Percentiles rank a stretch among this genome's conserved stretches.
phyloP scores from a whole-genome alignment of 2,888 invertebrate genomes.

The Pheosia tremula region DNA sequence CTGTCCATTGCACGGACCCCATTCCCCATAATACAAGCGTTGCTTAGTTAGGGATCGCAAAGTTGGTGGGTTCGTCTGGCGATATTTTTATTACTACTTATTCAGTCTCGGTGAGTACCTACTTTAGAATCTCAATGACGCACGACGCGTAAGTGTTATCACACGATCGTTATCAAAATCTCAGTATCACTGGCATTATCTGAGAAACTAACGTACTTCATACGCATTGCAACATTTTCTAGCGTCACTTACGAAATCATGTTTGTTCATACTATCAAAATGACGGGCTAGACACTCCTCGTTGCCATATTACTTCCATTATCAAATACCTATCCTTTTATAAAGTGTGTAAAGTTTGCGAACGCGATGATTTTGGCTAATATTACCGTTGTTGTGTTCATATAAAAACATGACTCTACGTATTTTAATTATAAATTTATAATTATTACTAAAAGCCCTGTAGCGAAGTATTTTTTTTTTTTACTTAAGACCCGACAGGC shows the following conservation, averaged over 20 bases:
- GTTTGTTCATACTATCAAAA: slow-evolving; percentile 9
- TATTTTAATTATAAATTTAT: no score
- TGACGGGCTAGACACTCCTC: neutral
- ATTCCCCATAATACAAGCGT: no score
- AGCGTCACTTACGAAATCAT: slow-evolving; percentile 22
- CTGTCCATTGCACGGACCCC: no score
- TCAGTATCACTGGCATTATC: slow-evolving; percentile 31
- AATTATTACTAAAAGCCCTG: no score
- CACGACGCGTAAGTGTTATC: slow-evolving; percentile 39
- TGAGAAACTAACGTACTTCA: slow-evolving; percentile 20
- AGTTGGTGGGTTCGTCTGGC: no score
- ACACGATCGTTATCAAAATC: slow-evolving; percentile 36
- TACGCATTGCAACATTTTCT: slow-evolving; percentile 30
- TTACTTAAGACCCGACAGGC: neutral
- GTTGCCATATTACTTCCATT: neutral
- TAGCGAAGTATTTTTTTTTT: no score
- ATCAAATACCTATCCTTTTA: neutral
- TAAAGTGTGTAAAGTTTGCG: neutral
- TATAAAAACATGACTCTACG: no score
- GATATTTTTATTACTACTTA: no score
- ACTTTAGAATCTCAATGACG: slow-evolving; percentile 21
- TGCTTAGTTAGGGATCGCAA: no score
- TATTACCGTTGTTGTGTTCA: no score
- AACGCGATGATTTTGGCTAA: no score
- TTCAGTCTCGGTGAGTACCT: no score